Percentiles rank a stretch among this genome's conserved stretches.
phyloP scores from a whole-genome alignment of 2,888 invertebrate species.

The Phengaris arion region DNA sequence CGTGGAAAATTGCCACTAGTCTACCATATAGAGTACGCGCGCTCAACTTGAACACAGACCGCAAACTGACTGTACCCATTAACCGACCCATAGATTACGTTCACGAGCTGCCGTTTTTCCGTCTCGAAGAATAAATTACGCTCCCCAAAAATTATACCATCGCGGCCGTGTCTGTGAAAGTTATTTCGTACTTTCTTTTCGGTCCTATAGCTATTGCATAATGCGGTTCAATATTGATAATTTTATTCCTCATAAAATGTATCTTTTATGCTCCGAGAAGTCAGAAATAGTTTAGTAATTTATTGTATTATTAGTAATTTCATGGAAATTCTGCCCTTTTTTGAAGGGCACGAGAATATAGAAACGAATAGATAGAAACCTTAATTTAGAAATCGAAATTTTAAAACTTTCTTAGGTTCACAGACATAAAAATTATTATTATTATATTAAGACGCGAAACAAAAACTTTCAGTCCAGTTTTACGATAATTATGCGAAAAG shows the following conservation, averaged over 20 bases:
- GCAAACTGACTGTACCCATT: slow-evolving; percentile 51
- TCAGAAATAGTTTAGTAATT: too few species aligned
- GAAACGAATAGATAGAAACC: neutral
- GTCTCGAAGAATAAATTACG: neutral
- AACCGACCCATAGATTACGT: slow-evolving; percentile 10
- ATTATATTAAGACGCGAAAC: too few species aligned
- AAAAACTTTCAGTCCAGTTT: too few species aligned
- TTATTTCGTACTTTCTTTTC: slow-evolving; percentile 24
- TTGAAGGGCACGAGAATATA: too few species aligned
- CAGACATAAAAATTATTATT: neutral
- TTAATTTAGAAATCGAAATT: neutral
- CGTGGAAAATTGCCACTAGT: slow-evolving; percentile 38
- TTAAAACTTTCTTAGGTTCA: neutral
- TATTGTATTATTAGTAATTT: too few species aligned
- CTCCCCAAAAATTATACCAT: slow-evolving; percentile 18
- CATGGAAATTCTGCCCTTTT: too few species aligned
- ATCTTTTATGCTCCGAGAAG: neutral
- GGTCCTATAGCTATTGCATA: neutral
- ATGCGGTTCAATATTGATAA: slow-evolving; percentile 1
- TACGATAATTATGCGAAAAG: too few species aligned
- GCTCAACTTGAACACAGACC: slow-evolving; percentile 53
- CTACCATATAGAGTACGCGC: slow-evolving; percentile 43
- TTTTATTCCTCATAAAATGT: neutral
- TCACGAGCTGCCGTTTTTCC: neutral
- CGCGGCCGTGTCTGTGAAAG: slow-evolving; percentile 19